phyloP scores from a whole-genome alignment of 2,113 vertebrate genomes.

The Nothobranchius kuhntae region DNA sequence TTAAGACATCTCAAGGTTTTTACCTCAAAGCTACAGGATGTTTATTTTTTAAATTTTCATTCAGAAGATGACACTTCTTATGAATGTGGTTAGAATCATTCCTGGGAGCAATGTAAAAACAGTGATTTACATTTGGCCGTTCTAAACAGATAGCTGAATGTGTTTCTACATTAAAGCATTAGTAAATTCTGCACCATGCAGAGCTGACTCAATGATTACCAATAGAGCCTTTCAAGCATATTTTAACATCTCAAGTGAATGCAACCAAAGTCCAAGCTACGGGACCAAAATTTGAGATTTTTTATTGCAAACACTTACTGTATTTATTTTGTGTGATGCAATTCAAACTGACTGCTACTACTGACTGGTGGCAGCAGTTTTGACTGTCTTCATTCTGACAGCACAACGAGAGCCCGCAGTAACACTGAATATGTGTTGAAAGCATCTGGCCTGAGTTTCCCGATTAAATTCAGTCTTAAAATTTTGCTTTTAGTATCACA shows the following conservation, averaged over 20 bases:
- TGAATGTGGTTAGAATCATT: neutral
- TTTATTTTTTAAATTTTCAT: neutral
- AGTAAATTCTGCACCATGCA: constrained; percentile 18
- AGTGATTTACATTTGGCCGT: neutral
- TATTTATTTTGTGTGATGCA: no score
- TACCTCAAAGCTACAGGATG: neutral
- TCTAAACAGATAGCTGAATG: constrained; percentile 4
- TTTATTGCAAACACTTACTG: no score
- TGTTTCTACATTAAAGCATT: constrained; percentile 16
- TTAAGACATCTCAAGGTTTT: neutral
- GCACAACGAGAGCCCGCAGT: no score
- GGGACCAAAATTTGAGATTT: neutral
- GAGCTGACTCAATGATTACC: constrained; percentile 35
- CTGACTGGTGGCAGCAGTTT: no score
- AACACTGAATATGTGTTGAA: no score
- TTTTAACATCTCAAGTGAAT: constrained; percentile 33
- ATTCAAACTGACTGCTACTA: no score
- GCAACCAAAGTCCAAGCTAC: constrained; percentile 57
- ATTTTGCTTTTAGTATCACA: no score
- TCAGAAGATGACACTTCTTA: no score
- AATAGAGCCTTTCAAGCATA: constrained; percentile 50
- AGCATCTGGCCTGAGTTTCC: no score
- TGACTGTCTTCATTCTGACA: no score
- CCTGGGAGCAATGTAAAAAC: neutral
- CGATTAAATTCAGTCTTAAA: no score